Evolutionary conservation across 2,888 invertebrate species (phyloP).

Genomic region (Pterobdella sp.): DNA sequence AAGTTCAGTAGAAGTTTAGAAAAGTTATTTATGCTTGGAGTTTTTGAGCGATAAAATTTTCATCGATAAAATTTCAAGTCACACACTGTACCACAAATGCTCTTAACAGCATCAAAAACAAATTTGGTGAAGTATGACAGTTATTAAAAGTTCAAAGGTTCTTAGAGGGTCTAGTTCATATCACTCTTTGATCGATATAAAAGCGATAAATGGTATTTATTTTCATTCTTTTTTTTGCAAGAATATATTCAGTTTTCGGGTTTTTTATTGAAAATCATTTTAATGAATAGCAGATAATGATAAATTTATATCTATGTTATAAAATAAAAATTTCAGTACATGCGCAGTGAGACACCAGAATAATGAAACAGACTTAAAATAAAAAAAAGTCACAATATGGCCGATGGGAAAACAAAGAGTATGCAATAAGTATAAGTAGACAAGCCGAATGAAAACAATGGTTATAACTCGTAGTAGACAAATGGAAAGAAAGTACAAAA

Average conservation of each 20-base stretch:
- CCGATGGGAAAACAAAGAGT: neutral
- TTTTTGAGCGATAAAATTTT: too few species aligned
- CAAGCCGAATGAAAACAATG: neutral
- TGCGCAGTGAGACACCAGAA: too few species aligned
- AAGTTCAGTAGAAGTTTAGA: too few species aligned
- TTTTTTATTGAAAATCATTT: neutral
- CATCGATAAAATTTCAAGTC: too few species aligned
- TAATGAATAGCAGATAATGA: neutral
- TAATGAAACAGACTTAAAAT: too few species aligned
- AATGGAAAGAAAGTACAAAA: neutral
- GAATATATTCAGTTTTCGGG: too few species aligned
- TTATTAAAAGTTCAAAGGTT: constrained; percentile 5
- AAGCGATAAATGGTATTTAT: neutral
- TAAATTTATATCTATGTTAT: neutral
- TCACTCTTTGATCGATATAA: neutral
- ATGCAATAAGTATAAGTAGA: neutral
- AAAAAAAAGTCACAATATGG: neutral
- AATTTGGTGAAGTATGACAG: neutral
- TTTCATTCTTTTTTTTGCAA: neutral
- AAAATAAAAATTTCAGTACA: neutral
- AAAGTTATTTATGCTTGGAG: too few species aligned
- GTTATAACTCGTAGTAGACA: neutral
- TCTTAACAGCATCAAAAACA: too few species aligned
- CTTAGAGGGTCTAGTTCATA: neutral
- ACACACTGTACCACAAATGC: too few species aligned